These are phyloP conservation scores for Trichopria drosophilae DNA, from an alignment of 2,888 invertebrate genomes.

Conservation along the genomic window DNA sequence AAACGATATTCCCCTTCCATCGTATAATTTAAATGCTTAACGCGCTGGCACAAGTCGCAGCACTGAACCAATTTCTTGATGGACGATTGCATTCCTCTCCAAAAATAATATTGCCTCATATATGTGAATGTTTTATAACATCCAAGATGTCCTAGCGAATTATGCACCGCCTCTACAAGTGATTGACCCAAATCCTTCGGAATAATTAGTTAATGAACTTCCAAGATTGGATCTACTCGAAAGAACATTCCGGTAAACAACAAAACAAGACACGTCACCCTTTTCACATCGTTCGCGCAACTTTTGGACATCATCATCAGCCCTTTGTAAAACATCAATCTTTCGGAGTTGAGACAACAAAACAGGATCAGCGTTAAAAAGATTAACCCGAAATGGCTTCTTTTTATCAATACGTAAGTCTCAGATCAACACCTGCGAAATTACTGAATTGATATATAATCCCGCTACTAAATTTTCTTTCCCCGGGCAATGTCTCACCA, in stretches of 20 bases:
- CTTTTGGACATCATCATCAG: no score
- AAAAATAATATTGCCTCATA: background rate
- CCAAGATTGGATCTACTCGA: no score
- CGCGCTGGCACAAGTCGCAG: slow-evolving; percentile 30
- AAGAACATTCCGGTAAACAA: no score
- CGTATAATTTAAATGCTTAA: slow-evolving; percentile 4
- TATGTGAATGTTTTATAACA: background rate
- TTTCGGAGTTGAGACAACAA: no score
- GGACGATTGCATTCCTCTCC: background rate
- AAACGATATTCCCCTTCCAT: slow-evolving; percentile 16
- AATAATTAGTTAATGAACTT: background rate
- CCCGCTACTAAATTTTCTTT: slow-evolving; percentile 32
- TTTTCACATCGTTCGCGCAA: no score
- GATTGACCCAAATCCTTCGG: background rate
- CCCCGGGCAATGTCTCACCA: slow-evolving; percentile 36
- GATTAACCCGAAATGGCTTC: no score
- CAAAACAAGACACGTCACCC: no score
- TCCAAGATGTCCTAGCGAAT: background rate
- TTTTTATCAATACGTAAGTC: no score
- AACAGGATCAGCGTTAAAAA: no score
- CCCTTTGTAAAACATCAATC: no score
- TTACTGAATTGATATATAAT: no score
- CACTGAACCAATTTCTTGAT: background rate
- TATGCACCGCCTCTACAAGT: background rate
- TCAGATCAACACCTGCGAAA: no score